A percentile compares a stretch with the other conserved stretches of the same genome.
Evolutionary conservation across 2,113 vertebrate genomes (phyloP).

Genomic region (Sarotherodon lohbergeri): DNA sequence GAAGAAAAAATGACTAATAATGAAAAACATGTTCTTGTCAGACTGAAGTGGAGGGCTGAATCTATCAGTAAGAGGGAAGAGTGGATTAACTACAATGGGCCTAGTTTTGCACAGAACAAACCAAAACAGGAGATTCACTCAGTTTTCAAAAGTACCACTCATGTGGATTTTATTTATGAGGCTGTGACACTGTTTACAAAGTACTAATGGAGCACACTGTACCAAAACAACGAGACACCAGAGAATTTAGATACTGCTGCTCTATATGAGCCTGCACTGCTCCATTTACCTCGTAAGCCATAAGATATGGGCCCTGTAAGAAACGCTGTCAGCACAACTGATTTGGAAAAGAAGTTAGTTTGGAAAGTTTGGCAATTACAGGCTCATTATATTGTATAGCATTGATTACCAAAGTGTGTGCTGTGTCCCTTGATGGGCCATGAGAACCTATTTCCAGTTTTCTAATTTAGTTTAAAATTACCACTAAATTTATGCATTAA

Average conservation of each 20-base stretch:
- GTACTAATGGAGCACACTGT: slow-evolving; percentile 10
- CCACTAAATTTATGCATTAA: neutral
- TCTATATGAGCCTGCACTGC: neutral
- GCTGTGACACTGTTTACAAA: slow-evolving; percentile 3
- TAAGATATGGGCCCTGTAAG: neutral
- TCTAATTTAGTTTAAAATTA: neutral
- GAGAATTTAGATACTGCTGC: neutral
- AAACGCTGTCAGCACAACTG: neutral
- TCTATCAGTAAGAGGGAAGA: neutral
- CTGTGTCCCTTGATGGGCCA: neutral
- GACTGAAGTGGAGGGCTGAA: neutral
- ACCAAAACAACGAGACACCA: neutral
- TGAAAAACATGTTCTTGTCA: neutral
- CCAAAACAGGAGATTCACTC: neutral
- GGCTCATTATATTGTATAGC: neutral
- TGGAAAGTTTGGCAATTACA: neutral
- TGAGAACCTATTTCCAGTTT: neutral
- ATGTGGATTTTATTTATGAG: neutral
- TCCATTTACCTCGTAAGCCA: slow-evolving; percentile 12
- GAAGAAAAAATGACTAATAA: neutral
- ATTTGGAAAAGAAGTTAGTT: neutral
- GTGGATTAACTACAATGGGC: neutral
- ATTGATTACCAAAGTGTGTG: neutral
- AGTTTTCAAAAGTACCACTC: neutral
- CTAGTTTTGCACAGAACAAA: neutral